phyloP scores from a whole-genome alignment of 2,113 vertebrate species.

The Gila orcuttii region DNA sequence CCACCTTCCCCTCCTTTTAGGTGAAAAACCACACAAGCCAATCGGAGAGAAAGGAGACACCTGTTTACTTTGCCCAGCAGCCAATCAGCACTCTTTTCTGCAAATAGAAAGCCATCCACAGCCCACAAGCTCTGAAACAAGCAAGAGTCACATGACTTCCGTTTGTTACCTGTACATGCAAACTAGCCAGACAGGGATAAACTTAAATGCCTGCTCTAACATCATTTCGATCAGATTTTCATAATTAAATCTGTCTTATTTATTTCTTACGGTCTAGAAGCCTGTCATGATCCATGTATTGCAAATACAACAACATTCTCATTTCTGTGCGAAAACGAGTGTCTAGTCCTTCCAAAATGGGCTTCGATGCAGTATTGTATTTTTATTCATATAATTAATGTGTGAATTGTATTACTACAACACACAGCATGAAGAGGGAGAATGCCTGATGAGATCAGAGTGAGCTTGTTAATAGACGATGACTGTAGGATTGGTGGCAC shows the following conservation, averaged over 20 bases:
- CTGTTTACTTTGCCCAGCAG: constrained; percentile 55
- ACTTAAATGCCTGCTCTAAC: constrained; percentile 55
- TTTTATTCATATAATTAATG: constrained; percentile 68
- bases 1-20: constrained; percentile 55
- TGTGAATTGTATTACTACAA: constrained; percentile 66
- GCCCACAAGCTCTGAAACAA: constrained; percentile 55
- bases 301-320: constrained; percentile 37
- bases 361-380: constrained; percentile 61
- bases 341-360: constrained; percentile 55
- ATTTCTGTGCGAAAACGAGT: constrained; percentile 64
- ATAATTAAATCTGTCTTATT: constrained; percentile 54
- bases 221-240: constrained; percentile 51
- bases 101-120: constrained; percentile 53
- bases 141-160: constrained; percentile 48
- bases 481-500: background rate
- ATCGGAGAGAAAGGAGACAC: constrained; percentile 55
- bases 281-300: constrained; percentile 63
- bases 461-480: background rate
- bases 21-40: constrained; percentile 51
- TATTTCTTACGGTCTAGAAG: constrained; percentile 68
- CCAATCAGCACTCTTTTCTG: constrained; percentile 54
- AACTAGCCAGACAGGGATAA: constrained; percentile 56
- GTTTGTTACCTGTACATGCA: constrained; percentile 32
- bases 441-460: constrained; percentile 43
- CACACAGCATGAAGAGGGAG: constrained; percentile 55